Evolutionary conservation across 2,797 vertebrate genomes (phyloP).

Genomic region (Chiroxiphia lanceolata): DNA sequence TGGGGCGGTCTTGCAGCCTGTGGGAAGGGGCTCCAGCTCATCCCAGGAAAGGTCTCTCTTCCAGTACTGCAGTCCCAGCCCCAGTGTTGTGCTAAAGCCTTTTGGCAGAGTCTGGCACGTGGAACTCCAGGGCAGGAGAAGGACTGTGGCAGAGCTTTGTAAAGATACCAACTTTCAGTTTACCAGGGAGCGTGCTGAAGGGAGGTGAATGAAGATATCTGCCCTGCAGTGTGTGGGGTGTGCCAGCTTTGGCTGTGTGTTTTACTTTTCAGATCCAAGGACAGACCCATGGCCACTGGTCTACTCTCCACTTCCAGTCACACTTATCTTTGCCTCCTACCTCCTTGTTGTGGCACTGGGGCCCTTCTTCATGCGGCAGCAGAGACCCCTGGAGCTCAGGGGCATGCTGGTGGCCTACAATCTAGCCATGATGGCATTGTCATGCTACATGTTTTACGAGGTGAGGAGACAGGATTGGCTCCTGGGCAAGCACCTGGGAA

Average conservation of each 20-base stretch:
- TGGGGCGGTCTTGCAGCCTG: not conserved
- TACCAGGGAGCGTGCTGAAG: fast-evolving
- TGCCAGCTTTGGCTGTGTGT: not conserved
- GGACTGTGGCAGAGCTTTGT: not conserved
- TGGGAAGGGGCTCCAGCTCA: not conserved
- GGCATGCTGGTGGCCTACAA: slow-evolving; percentile 72
- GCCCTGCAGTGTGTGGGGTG: fast-evolving
- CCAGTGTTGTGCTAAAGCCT: not conserved
- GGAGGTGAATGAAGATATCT: not conserved
- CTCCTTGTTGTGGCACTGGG: slow-evolving; percentile 72
- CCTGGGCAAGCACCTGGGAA: not conserved
- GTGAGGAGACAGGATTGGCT: slow-evolving; percentile 42
- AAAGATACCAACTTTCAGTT: not conserved
- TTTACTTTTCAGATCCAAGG: slow-evolving; percentile 75
- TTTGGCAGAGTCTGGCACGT: not conserved
- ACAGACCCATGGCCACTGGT: slow-evolving; percentile 78
- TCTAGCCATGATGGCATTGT: slow-evolving; percentile 74
- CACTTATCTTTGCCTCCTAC: slow-evolving; percentile 70
- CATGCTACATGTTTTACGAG: slow-evolving; percentile 79
- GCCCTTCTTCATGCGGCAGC: slow-evolving; percentile 57
- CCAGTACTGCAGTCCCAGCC: not conserved
- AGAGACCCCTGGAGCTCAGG: slow-evolving; percentile 67
- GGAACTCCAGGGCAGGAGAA: not conserved
- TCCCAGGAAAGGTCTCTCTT: not conserved
- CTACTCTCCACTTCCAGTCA: slow-evolving; percentile 72